Conservation (phyloP, 2,797 vertebrate genomes). For the Bradypus variegatus region DNA sequence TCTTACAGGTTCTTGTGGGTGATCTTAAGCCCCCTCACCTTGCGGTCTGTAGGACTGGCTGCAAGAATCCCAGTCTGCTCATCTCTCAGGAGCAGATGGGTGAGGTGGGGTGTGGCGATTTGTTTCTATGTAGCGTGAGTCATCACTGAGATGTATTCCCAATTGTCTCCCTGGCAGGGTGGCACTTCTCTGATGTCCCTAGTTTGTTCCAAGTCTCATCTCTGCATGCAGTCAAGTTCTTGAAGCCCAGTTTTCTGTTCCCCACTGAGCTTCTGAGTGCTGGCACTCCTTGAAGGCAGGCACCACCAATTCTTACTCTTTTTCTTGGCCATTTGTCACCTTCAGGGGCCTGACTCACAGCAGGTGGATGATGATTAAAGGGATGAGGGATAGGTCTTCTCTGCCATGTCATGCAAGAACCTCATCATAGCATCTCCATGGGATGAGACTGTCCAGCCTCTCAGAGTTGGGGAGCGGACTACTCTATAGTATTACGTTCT, state of each 20-base stretch:
- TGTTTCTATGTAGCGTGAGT: background rate
- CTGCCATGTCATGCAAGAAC: rapidly evolving
- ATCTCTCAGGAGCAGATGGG: background rate
- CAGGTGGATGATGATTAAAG: background rate
- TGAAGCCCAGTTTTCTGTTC: background rate
- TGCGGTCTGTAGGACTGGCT: background rate
- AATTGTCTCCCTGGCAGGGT: background rate
- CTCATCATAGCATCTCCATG: background rate
- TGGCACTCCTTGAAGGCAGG: background rate
- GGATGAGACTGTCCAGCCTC: background rate
- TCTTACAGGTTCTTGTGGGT: background rate
- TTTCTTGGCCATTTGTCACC: background rate
- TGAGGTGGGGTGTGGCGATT: background rate
- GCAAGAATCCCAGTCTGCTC: background rate
- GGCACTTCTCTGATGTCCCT: background rate
- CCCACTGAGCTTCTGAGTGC: background rate
- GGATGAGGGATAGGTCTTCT: background rate
- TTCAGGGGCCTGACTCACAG: background rate
- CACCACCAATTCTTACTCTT: background rate
- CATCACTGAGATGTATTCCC: rapidly evolving
- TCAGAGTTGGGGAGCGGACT: background rate
- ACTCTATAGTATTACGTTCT: background rate
- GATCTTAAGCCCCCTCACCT: background rate
- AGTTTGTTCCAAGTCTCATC: background rate
- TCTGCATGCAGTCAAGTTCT: background rate